Evolutionary conservation across 2,113 vertebrate species (phyloP).

Genomic region (Atractosteus spatula): DNA sequence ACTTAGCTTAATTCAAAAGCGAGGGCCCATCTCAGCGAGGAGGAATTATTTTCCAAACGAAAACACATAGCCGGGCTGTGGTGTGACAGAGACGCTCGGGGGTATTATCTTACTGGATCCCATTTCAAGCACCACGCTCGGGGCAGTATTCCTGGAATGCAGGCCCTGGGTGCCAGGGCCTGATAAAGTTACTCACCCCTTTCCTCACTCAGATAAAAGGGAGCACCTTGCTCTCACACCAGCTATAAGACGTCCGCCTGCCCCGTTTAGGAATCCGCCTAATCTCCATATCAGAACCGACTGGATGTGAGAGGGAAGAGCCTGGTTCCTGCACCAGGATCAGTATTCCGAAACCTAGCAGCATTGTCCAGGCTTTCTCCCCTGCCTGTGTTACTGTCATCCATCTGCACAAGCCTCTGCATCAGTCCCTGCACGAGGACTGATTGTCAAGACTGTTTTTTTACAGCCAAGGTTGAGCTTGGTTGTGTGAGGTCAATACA

Average conservation of each 20-base stretch:
- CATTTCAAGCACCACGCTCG: conserved; percentile 9
- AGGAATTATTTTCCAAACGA: not conserved
- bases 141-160: conserved; percentile 14
- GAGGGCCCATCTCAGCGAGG: not conserved
- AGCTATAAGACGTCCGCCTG: not conserved
- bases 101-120: not conserved
- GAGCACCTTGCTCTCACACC: not conserved
- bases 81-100: conserved; percentile 5
- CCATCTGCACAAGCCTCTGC: too few relatives aligned
- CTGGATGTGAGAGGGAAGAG: not conserved
- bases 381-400: too few relatives aligned
- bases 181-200: conserved; percentile 11
- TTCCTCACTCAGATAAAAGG: not conserved
- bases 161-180: not conserved
- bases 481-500: too few relatives aligned
- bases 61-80: not conserved
- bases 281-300: not conserved
- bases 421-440: too few relatives aligned
- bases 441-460: too few relatives aligned
- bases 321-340: not conserved
- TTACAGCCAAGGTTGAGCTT: too few relatives aligned
- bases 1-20: not conserved
- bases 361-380: not conserved
- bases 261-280: not conserved
- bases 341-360: not conserved